Conservation (phyloP, 1,140 invertebrate genomes). For the Drosophila sechellia region DNA sequence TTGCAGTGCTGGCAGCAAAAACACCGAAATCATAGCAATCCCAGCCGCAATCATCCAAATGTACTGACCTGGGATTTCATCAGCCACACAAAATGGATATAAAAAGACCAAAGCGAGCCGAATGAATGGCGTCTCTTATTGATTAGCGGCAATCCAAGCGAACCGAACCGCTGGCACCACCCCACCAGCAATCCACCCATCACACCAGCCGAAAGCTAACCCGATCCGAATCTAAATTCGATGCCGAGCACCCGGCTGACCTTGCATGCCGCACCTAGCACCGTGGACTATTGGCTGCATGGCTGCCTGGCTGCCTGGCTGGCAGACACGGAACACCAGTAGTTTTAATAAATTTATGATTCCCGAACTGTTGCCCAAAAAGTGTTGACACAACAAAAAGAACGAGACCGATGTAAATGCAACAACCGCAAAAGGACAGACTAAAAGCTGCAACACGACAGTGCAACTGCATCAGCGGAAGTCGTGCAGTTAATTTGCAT, state of each 20-base stretch:
- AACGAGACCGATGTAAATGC: conserved; percentile 1
- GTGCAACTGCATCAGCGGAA: conserved; percentile 37
- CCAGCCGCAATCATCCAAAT: conserved; percentile 7
- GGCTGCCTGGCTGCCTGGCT: conserved; percentile 3
- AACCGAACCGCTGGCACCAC: conserved; percentile 1
- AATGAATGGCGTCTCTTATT: conserved; percentile 21
- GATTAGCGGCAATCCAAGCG: conserved; percentile 31
- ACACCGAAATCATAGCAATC: conserved; percentile 26
- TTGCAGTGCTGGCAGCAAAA: conserved; percentile 14
- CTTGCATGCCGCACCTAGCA: conserved; percentile 43
- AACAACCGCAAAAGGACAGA: conserved; percentile 11
- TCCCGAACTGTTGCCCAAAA: conserved; percentile 52
- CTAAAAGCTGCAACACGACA: conserved; percentile 7
- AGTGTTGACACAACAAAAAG: conserved; percentile 29
- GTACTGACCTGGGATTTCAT: conserved; percentile 22
- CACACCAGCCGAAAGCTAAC: conserved; percentile 28
- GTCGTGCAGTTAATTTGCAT: conserved; percentile 63
- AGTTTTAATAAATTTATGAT: conserved; percentile 67
- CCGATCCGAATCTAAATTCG: conserved; percentile 40
- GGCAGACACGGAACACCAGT: conserved; percentile 41
- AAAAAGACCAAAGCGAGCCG: background rate
- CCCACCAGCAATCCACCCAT: background rate
- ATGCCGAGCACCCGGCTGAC: conserved; percentile 32
- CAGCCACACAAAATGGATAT: conserved; percentile 18
- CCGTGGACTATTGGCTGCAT: background rate